A percentile compares a stretch with the other conserved stretches of the same genome.
Evolutionary conservation across 2,888 invertebrate species (phyloP).

Genomic region (Pachliopta kotzebuea): DNA sequence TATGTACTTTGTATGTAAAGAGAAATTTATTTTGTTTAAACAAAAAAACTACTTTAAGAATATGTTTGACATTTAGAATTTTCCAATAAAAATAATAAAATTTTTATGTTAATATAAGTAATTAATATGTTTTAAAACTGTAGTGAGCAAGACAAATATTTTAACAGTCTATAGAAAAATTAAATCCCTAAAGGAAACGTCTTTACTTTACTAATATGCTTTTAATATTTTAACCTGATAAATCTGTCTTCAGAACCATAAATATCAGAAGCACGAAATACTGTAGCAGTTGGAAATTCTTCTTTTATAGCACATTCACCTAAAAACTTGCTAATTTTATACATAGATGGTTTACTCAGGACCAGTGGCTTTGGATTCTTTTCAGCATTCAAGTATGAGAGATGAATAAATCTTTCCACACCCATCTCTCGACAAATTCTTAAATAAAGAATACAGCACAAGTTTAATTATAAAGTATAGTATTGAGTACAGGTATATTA

Average conservation of each 20-base stretch:
- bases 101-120: no score
- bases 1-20: not conserved
- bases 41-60: no score
- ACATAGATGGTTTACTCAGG: conserved; percentile 87
- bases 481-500: not conserved
- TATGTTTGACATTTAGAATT: no score
- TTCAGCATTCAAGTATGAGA: conserved; percentile 92
- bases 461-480: not conserved
- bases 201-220: no score
- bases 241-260: conserved; percentile 96
- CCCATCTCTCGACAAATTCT: conserved; percentile 86
- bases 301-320: conserved; percentile 95
- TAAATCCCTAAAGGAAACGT: no score
- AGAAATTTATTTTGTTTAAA: not conserved
- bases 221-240: conserved; percentile 68
- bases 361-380: conserved; percentile 85
- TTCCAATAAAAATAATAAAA: no score
- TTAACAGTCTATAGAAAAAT: no score
- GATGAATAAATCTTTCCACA: conserved; percentile 94
- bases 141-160: no score
- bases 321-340: conserved; percentile 87
- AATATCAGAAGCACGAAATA: conserved; percentile 95
- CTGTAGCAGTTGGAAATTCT: conserved; percentile 97
- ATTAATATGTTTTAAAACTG: no score
- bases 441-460: conserved; percentile 31